Base-by-base conservation (phyloP, 2,797 vertebrate genomes). In the Parauchenoglanis ngamensis region DNA sequence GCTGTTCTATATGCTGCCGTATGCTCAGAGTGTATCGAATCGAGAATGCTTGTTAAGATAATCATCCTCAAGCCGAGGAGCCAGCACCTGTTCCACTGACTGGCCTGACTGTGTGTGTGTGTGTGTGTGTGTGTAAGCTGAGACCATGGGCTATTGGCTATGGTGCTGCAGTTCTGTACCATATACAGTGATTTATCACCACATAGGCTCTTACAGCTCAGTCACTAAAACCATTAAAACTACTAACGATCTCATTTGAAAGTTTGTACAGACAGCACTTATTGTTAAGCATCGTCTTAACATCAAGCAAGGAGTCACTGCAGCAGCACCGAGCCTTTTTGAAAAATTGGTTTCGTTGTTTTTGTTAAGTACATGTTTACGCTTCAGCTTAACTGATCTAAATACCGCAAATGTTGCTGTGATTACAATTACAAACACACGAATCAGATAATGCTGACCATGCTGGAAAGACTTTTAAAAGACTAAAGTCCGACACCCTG, bases 31-130 rank as follows among this genome's bases (percentile, higher is more conserved):
- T 85, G 88, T 83, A 77, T 90, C 89, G 72, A 86, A 93, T 85
- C 28, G 76, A 86, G 87, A 90, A 79, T 80, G 87, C 87, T 63
- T 85, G 87, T 91, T 86, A 89, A 88, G 76, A 86, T 89, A 87
- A 87, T 88, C 80, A 72, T 86, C 46, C 17, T 88, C 83, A 85
- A 82, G 83, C 87, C 31, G 61, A 85, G 84, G 31, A 82, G 84
- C 80, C 76, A 86, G 82, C 89, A 90, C 88, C 88, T 89, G 88
- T 89, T 89, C 67, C 54, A 70, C 85, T 70, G 85, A 49, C 80
- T 77, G 80, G 63, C 19, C 52, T 61, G n/a, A 21, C n/a, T 28
- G 70, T 23, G 70, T n/a, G 72, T 28, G 31, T 56, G 15, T 77
- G 70, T 56, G 70, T 56, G 75, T 81, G 35, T 63, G 79, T 63